phyloP scores from a whole-genome alignment of 2,888 invertebrate genomes.

The Spicauda simplicius region DNA sequence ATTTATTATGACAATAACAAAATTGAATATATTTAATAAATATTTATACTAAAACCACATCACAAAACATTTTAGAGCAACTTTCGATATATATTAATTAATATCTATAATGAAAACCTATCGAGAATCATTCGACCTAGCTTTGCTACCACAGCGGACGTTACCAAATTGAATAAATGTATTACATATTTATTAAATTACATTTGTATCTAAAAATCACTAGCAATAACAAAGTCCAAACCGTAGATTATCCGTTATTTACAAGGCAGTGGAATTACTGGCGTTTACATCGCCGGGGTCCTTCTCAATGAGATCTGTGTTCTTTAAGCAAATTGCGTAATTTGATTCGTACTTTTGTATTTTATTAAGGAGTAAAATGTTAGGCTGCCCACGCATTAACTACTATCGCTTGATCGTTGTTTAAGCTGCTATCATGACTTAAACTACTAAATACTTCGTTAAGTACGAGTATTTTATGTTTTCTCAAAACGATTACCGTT shows the following conservation, averaged over 20 bases:
- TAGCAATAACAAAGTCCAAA: conserved; percentile 27
- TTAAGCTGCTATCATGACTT: too few species aligned
- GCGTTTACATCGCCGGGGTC: conserved; percentile 10
- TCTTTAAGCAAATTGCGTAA: not conserved
- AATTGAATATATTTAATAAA: conserved; percentile 25
- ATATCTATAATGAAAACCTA: conserved; percentile 21
- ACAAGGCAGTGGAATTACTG: conserved; percentile 22
- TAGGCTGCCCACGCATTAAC: too few species aligned
- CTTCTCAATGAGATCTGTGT: conserved; percentile 17
- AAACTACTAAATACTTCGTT: too few species aligned
- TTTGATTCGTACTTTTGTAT: not conserved
- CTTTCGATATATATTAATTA: conserved; percentile 11
- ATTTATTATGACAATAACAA: conserved; percentile 19
- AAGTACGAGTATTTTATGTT: too few species aligned
- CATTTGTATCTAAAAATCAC: conserved; percentile 18
- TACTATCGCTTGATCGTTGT: too few species aligned
- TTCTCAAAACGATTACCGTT: too few species aligned
- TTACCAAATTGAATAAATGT: conserved; percentile 7
- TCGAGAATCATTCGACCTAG: conserved; percentile 23
- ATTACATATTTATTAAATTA: not conserved
- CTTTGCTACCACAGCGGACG: conserved; percentile 29
- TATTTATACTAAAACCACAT: conserved; percentile 25
- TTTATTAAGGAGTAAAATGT: too few species aligned
- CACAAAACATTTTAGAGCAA: conserved; percentile 8
- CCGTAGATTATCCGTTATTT: conserved; percentile 13